These are phyloP conservation scores for Squalus acanthias DNA, from an alignment of 2,797 vertebrate species.

Conservation along the genomic window DNA sequence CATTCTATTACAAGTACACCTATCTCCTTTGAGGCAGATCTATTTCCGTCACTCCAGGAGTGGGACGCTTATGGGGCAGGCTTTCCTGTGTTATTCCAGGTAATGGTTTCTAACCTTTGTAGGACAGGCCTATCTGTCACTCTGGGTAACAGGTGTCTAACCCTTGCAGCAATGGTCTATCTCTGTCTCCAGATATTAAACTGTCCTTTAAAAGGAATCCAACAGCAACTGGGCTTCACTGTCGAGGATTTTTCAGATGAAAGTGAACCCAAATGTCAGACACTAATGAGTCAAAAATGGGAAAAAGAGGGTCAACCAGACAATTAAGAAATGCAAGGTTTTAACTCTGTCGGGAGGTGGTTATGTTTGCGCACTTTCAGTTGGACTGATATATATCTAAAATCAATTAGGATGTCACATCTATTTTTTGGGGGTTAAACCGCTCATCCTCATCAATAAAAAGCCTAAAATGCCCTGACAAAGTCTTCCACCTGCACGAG, in stretches of 20 bases:
- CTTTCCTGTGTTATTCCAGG: background rate
- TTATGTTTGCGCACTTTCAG: background rate
- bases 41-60: background rate
- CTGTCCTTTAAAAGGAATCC: background rate
- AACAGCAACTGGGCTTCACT: background rate
- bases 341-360: background rate
- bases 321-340: background rate
- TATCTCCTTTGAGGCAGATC: background rate
- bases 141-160: background rate
- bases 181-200: background rate
- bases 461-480: background rate
- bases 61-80: background rate
- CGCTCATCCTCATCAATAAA: background rate
- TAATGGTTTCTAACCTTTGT: background rate
- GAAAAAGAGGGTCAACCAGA: background rate
- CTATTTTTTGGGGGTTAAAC: background rate
- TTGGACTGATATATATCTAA: background rate
- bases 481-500: background rate
- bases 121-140: background rate
- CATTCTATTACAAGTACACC: background rate
- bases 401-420: background rate
- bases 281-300: background rate
- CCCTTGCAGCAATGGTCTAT: background rate
- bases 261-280: background rate
- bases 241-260: background rate